phyloP scores from a whole-genome alignment of 2,797 vertebrate species.

The Tinamus major region DNA sequence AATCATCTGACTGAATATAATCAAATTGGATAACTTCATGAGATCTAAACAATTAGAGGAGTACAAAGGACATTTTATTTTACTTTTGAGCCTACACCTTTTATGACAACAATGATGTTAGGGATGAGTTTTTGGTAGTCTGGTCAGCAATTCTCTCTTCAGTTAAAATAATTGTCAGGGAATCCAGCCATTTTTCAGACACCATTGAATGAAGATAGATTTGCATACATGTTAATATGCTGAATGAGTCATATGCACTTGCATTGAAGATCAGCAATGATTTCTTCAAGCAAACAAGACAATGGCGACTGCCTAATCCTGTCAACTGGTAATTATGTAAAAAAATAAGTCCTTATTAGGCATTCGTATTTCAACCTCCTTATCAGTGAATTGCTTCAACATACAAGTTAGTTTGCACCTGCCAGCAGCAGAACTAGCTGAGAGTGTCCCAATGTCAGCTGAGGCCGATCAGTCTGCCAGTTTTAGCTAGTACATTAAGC shows the following conservation, averaged over 20 bases:
- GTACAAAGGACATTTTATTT: neutral
- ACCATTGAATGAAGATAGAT: neutral
- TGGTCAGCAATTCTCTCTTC: neutral
- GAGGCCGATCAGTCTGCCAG: neutral
- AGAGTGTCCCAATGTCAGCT: neutral
- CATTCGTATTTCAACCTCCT: neutral
- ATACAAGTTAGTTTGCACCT: neutral
- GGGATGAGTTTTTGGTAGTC: neutral
- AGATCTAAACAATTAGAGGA: neutral
- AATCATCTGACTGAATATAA: neutral
- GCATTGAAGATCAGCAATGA: neutral
- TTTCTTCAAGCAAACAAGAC: neutral
- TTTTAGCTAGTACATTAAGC: neutral
- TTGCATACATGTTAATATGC: fast-evolving
- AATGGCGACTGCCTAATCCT: neutral
- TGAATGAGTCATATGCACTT: neutral
- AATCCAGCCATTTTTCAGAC: neutral
- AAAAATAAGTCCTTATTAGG: neutral
- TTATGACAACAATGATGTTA: neutral
- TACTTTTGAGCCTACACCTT: neutral
- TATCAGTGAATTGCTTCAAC: neutral
- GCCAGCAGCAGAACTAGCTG: neutral
- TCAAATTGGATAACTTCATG: neutral
- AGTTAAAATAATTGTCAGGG: neutral
- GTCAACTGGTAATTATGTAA: neutral